Evolutionary conservation across 2,113 vertebrate genomes (phyloP), one percentile per base, ranked within the genome.

Genomic region (Paradoxurus hermaphroditus): DNA sequence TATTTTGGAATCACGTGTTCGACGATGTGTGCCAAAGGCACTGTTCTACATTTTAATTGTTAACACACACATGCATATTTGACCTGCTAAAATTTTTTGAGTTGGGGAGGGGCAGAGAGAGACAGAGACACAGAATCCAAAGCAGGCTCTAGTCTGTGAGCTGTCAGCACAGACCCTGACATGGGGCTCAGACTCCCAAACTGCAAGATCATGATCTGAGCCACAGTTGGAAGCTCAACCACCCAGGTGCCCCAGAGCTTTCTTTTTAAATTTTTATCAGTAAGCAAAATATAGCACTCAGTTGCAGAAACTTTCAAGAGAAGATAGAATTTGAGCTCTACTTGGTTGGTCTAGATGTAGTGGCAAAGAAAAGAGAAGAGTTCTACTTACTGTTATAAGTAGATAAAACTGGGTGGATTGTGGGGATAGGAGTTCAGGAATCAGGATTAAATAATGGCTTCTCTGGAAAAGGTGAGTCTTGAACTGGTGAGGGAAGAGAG

Each of bases 401-500:
- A 46, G 56, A 23, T n/a, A n/a, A 49, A 79, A 27, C 31, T 49
- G 62, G 29, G 21, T 87, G 12, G 29, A 31, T 39, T 72, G 31
- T 70, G 39, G 70, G 63, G 31, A 36, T 49, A 72, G 70, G 25
- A 78, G 46, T 46, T 89, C 51, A 79, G 49, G 62, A 68, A 70
- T 36, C 49, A 51, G 59, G 25, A 78, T 68, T 79, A 95, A 95
- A 63, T 79, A 91, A 62, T 70, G 44, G 62, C 49, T 79, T 86
- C 72, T 95, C 63, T 91, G 27, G 82, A 81, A 70, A 41, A n/a
- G 25, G 14, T 86, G n/a, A 44, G 59, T 81, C 41, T 91, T 79
- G n/a, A 91, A 95, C 46, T 72, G 51, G 51, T 19, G 63, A 95
- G 89, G 34, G 89, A 78, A 86, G 82, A 91, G 88, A 86, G 39